Evolutionary conservation across 2,797 vertebrate genomes (phyloP).

Genomic region (Glossophaga mutica): DNA sequence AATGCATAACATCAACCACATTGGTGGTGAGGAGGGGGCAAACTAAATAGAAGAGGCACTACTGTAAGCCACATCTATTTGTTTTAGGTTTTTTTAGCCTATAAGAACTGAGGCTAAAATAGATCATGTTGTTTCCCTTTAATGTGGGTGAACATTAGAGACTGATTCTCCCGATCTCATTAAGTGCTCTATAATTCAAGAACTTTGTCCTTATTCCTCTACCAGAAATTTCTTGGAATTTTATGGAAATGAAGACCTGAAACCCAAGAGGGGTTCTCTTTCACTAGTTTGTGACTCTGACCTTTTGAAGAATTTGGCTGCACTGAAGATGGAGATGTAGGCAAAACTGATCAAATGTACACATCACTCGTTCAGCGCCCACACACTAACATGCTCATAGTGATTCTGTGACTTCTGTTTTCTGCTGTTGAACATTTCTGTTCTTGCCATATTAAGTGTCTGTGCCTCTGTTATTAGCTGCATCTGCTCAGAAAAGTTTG

Average conservation of each 20-base stretch:
- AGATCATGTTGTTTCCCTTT: background rate
- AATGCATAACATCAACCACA: background rate
- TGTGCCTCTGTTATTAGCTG: conserved; percentile 38
- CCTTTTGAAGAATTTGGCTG: background rate
- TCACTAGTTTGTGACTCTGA: background rate
- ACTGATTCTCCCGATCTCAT: background rate
- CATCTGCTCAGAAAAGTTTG: conserved; percentile 58
- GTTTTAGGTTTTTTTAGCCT: background rate
- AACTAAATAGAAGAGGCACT: background rate
- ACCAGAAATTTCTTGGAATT: conserved; percentile 21
- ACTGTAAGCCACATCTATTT: background rate
- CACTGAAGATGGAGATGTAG: background rate
- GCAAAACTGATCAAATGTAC: background rate
- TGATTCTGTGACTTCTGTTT: conserved; percentile 18
- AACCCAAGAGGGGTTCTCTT: background rate
- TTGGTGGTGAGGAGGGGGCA: accelerated
- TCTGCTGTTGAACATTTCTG: conserved; percentile 31
- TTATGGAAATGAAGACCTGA: background rate
- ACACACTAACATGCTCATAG: conserved; percentile 2
- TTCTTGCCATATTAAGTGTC: background rate
- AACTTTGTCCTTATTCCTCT: background rate
- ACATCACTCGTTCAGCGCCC: background rate
- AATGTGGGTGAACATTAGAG: background rate
- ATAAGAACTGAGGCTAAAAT: background rate
- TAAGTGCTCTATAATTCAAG: background rate